phyloP scores from a whole-genome alignment of 2,888 invertebrate species.

The Tenthredo amoena region DNA sequence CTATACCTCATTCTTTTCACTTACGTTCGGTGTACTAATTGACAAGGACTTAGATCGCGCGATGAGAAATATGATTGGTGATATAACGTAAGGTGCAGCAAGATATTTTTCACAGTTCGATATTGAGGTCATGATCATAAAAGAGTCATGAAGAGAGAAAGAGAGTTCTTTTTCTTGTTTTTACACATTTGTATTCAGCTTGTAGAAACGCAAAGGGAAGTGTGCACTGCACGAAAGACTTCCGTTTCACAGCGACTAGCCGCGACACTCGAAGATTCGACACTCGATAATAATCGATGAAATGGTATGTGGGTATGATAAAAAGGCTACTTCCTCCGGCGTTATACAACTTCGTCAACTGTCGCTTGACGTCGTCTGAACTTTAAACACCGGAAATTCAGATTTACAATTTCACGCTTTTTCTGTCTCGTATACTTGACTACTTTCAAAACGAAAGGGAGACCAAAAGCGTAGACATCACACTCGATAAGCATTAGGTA shows the following conservation, averaged over 20 bases:
- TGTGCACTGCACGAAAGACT: background rate
- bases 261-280: slow-evolving; percentile 10
- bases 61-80: background rate
- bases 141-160: background rate
- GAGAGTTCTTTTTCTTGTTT: background rate
- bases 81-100: background rate
- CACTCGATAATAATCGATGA: slow-evolving; percentile 34
- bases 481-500: background rate
- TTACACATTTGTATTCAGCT: background rate
- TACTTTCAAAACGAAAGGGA: background rate
- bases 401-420: background rate
- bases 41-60: background rate
- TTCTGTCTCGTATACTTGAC: background rate
- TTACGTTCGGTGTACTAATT: background rate
- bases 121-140: slow-evolving; percentile 1
- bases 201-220: background rate
- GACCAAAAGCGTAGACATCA: background rate
- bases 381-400: slow-evolving; percentile 8
- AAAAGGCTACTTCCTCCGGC: slow-evolving; percentile 9
- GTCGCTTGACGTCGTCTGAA: background rate
- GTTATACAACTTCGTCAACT: slow-evolving; percentile 1
- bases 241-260: background rate
- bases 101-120: background rate
- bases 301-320: background rate
- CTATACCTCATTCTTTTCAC: background rate